A percentile compares a stretch with the other conserved stretches of the same genome.
These are phyloP conservation scores for Pristis pectinata DNA, from an alignment of 2,797 vertebrate species.

Conservation along the genomic window DNA sequence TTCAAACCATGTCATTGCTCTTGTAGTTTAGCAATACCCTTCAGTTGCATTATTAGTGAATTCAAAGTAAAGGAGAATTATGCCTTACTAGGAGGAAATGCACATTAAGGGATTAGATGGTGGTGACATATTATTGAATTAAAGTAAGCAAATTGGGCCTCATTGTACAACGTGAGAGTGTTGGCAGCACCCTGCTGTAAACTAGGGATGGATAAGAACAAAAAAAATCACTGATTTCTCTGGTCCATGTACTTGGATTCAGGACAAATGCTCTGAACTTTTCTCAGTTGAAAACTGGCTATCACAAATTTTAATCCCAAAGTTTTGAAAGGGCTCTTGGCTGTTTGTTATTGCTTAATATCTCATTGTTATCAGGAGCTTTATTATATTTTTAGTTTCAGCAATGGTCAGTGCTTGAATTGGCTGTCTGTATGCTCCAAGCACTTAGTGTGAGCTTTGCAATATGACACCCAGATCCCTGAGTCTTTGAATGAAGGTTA, in stretches of 20 bases:
- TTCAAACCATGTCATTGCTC: neutral
- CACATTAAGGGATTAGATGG: neutral
- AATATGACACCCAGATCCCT: too few species aligned
- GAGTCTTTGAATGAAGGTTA: too few species aligned
- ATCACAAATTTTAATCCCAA: neutral
- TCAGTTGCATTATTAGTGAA: neutral
- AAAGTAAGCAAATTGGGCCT: neutral
- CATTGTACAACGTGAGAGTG: neutral
- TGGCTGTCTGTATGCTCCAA: neutral
- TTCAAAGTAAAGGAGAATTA: neutral
- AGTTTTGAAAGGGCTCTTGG: neutral
- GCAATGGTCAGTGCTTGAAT: neutral
- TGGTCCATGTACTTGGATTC: neutral
- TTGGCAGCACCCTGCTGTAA: neutral
- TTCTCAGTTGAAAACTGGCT: neutral
- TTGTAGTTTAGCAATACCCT: neutral
- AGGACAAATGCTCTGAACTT: neutral
- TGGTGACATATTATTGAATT: neutral
- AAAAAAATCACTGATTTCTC: neutral
- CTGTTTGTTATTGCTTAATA: neutral
- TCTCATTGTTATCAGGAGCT: neutral
- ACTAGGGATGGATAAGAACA: neutral
- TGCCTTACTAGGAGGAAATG: neutral
- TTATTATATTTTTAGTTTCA: neutral
- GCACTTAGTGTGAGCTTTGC: neutral